Base-by-base conservation (phyloP, 1,140 invertebrate genomes). In the Ditylenchus dipsaci region DNA sequence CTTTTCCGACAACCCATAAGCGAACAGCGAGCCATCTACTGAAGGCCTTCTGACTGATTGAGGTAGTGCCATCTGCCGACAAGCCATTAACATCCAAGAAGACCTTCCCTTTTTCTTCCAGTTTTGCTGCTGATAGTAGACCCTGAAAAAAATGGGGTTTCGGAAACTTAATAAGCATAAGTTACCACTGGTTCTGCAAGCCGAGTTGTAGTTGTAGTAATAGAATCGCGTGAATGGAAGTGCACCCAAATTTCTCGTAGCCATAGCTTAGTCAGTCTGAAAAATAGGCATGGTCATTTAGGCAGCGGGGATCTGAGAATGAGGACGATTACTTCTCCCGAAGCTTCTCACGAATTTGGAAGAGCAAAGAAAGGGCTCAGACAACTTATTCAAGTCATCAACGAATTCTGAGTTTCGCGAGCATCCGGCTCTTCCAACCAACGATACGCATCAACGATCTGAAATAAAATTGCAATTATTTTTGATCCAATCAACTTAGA, bases 391-490 rank as follows among this genome's bases (percentile, higher is more conserved):
- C 84, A 97, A 91, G 13, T 88, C 89, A 67, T 93, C 89, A 38
- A 97, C 91, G 87, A 93, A 98, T 88, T 85, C 84, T 92, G 90
- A 0, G 93, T 96, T 85, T 97, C 92, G 71, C 90, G 87, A 0
- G 89, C 87, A 82, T 97, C 91, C 0, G 94, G 93, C 86, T 97
- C 90, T 85, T 98, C 95, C 26, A 98, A 84, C 93, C 93, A 97
- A 57, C 93, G 88, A 83, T 97, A 98, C 0, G 93, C 91, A 86
- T 98, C 95, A 72, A 83, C 67, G 68, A 97, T 87, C 91, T 95
- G 65, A 53, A 53, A 53, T 53, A 53, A 53, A 53, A 53, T 38
- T 5, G 11, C 33, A 5, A 38, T 11, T 38, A 38, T 3, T 38
- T 38, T 38, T 38, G 33, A 38, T n/a, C n/a, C n/a, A n/a, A n/a